Percentiles rank a stretch among this genome's conserved stretches.
phyloP scores from a whole-genome alignment of 2,888 invertebrate genomes.

The Mythimna impura region DNA sequence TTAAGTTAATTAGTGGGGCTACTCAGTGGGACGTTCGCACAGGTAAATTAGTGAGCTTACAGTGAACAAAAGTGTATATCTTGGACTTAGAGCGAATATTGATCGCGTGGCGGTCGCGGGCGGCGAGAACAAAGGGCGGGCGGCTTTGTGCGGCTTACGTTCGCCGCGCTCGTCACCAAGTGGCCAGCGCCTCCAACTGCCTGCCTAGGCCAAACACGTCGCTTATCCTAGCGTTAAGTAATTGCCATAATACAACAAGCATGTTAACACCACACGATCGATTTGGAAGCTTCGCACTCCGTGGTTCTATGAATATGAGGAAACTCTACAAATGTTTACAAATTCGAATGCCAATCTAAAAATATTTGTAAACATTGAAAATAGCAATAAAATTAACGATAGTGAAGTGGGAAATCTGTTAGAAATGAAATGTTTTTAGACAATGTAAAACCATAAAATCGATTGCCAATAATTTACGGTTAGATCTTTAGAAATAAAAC shows the following conservation, averaged over 20 bases:
- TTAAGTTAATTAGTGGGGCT: constrained; percentile 35
- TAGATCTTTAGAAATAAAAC: constrained; percentile 59
- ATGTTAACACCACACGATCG: constrained; percentile 10
- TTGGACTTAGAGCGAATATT: constrained; percentile 71
- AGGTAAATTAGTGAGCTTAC: constrained; percentile 60
- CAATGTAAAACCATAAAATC: constrained; percentile 69
- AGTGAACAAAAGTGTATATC: constrained; percentile 64
- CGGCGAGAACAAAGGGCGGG: constrained; percentile 77
- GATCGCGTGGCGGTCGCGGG: constrained; percentile 72
- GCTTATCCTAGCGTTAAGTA: constrained; percentile 17
- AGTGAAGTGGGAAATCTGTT: constrained; percentile 47
- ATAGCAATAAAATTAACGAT: constrained; percentile 53
- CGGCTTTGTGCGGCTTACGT: constrained; percentile 64
- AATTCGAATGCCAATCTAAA: constrained; percentile 22
- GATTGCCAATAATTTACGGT: constrained; percentile 70
- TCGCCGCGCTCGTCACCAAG: constrained; percentile 43
- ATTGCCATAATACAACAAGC: constrained; percentile 21
- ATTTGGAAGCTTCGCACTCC: constrained; percentile 1
- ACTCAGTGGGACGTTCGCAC: constrained; percentile 16
- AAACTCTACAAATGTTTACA: constrained; percentile 8
- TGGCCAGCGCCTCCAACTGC: constrained; percentile 22
- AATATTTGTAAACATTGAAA: constrained; percentile 35
- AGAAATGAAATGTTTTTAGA: constrained; percentile 61
- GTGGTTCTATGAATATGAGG: neutral
- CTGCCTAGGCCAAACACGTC: constrained; percentile 38